Evolutionary conservation across 2,888 invertebrate genomes (phyloP).

Genomic region (Phyto melanocephala): DNA sequence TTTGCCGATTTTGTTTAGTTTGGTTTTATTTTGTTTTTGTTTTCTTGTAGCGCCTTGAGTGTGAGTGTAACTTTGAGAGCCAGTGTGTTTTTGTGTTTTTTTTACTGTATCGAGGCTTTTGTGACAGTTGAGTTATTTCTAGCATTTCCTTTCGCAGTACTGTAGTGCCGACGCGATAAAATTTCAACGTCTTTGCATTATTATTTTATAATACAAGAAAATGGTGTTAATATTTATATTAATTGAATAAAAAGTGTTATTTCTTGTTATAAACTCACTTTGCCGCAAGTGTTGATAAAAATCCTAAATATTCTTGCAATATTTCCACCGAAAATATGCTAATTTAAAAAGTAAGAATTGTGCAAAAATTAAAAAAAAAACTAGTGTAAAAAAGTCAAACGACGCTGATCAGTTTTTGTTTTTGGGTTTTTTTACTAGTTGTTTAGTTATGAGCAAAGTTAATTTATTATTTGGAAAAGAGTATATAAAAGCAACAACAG

Average conservation of each 20-base stretch:
- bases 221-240: constrained; percentile 32
- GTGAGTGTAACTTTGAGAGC: constrained; percentile 50
- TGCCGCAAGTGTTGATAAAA: constrained; percentile 20
- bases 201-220: constrained; percentile 23
- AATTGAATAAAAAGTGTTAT: constrained; percentile 45
- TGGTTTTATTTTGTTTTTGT: background rate
- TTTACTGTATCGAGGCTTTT: constrained; percentile 56
- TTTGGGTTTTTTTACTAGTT: constrained; percentile 1
- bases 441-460: constrained; percentile 2
- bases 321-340: constrained; percentile 7
- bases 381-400: constrained; percentile 50
- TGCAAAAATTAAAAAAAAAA: constrained; percentile 38
- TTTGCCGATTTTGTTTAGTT: constrained; percentile 11
- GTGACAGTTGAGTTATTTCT: constrained; percentile 65
- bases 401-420: constrained; percentile 45
- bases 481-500: constrained; percentile 13
- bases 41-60: constrained; percentile 37
- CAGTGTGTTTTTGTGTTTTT: constrained; percentile 33
- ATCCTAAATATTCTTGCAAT: constrained; percentile 17
- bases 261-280: background rate
- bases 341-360: constrained; percentile 43
- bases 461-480: background rate
- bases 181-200: constrained; percentile 35
- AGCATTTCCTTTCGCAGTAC: constrained; percentile 63
- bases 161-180: constrained; percentile 64